Conservation (phyloP, 2,113 vertebrate species). For the Chloroceryle aenea region DNA sequence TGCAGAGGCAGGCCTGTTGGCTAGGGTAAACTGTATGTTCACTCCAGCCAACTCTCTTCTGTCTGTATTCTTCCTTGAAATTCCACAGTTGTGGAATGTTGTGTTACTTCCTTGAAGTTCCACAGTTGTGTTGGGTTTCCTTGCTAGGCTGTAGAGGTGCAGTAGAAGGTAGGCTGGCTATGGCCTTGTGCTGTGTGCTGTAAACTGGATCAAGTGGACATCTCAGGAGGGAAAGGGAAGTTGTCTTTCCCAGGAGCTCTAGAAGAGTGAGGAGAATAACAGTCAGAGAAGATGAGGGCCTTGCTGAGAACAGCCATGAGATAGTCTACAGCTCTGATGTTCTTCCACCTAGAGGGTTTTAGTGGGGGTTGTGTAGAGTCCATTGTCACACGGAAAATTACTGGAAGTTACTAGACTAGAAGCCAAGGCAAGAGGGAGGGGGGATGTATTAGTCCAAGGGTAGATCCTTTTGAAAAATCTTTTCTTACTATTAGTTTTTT, state of each 20-base stretch:
- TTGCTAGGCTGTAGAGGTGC: neutral
- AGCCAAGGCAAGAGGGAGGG: neutral
- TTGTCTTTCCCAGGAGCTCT: neutral
- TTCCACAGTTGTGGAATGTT: neutral
- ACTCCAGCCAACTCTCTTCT: neutral
- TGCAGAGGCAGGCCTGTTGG: neutral
- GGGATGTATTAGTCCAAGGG: neutral
- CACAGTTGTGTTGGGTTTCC: fast-evolving
- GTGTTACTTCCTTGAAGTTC: neutral
- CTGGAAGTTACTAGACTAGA: neutral
- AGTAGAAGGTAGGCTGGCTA: neutral
- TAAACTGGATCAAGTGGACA: neutral
- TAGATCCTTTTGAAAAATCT: neutral
- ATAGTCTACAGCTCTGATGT: neutral
- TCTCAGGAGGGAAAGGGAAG: neutral
- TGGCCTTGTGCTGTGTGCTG: neutral
- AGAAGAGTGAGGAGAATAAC: neutral
- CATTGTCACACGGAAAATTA: neutral
- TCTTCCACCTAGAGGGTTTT: neutral
- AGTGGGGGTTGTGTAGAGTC: neutral
- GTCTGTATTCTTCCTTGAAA: neutral
- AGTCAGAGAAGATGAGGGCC: neutral
- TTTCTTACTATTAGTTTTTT: neutral
- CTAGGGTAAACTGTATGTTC: neutral
- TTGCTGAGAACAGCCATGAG: neutral